These are phyloP conservation scores for Characodon lateralis DNA, from an alignment of 2,797 vertebrate species.

Conservation along the genomic window DNA sequence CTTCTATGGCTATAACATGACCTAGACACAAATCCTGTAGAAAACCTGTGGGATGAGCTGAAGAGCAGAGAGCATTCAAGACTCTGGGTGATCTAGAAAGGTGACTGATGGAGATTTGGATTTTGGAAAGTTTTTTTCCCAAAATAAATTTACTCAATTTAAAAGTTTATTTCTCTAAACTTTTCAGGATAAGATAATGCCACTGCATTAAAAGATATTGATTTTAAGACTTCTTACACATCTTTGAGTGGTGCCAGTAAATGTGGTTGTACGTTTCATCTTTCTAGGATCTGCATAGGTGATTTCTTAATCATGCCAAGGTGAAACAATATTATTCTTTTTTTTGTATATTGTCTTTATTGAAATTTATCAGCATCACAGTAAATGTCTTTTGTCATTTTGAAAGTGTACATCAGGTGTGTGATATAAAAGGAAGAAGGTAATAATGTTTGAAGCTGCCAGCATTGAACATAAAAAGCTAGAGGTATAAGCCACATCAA, in stretches of 20 bases:
- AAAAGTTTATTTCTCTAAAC: not conserved
- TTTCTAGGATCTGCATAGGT: not conserved
- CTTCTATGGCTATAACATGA: too few relatives aligned
- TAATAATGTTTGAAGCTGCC: conserved; percentile 48
- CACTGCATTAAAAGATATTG: not conserved
- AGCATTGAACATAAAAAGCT: conserved; percentile 60
- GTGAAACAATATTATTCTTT: not conserved
- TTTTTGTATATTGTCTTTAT: not conserved
- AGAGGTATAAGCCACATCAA: conserved; percentile 69
- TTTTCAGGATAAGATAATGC: not conserved
- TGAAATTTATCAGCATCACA: not conserved
- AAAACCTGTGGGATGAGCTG: too few relatives aligned
- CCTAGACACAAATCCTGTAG: too few relatives aligned
- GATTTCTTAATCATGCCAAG: not conserved
- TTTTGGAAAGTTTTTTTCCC: not conserved
- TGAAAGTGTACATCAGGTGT: conserved; percentile 29
- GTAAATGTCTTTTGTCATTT: not conserved
- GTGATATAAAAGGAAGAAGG: conserved; percentile 21
- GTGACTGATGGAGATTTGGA: not conserved
- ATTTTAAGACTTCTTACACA: not conserved
- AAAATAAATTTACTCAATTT: not conserved
- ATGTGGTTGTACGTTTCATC: not conserved
- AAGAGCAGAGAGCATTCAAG: not conserved
- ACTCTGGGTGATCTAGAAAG: not conserved
- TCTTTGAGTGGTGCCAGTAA: not conserved